Base-by-base conservation (phyloP, 2,113 vertebrate species). In the Phoenicopterus ruber region DNA sequence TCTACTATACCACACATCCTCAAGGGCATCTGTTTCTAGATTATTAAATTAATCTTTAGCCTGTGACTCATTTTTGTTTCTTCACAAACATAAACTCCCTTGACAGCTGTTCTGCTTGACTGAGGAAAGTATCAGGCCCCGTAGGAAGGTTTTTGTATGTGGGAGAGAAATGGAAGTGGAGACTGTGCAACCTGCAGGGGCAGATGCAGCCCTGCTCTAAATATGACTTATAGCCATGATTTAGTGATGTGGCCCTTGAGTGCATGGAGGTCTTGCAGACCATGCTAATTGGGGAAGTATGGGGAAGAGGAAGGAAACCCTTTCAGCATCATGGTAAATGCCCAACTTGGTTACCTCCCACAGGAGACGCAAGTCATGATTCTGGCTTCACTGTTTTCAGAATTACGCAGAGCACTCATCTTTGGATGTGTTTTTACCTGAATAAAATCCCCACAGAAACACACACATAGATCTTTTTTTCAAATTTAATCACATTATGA, bases 11-110 rank as follows among this genome's bases (percentile, higher is more conserved):
- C 90, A 94, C 86, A 73, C 86, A 94, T 95, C 91, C 94, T 95
- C 70, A 83, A 93, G 84, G 89, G 93, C 96, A 97, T 97, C 96
- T 97, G 96, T 94, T 96, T 80, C 88, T 87, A 80, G 88, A 89
- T 96, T 91, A 97, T 97, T 95, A 93, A 89, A 96, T 97, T 97
- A 95, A 82, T 95, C 84, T 91, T 91, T 71, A 85, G 93, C 73
- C 93, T 95, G 78, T 96, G 84, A 95, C n/a, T 97, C 58, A 94
- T 95, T 97, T 94, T 94, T 93, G 62, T 82, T 90, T 96, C 95
- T 94, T 95, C 71, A 85, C 49, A 95, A 95, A 80, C 72, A 94
- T 62, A 78, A 95, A 89, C 62, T 93, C 74, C 67, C 71, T 89
- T 95, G 78, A 81, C 62, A 89, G 83, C 83, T 89, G 80, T 65